These are phyloP conservation scores for Cynopterus brachyotis DNA, from an alignment of 2,113 vertebrate genomes.

Conservation along the genomic window DNA sequence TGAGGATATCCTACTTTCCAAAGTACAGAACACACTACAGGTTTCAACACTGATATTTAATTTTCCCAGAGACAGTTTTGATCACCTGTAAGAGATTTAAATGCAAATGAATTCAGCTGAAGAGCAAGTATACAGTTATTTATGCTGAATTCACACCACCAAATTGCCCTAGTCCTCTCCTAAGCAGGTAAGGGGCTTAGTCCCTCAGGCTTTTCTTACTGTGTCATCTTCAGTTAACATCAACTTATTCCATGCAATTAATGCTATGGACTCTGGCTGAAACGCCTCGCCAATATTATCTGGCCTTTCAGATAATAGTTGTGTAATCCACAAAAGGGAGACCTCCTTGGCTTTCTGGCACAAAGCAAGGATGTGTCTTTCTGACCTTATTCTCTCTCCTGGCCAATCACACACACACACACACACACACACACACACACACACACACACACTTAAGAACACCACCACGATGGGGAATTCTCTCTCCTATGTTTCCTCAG, in stretches of 20 bases:
- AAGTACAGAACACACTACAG: background rate
- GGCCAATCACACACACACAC: background rate
- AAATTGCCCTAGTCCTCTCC: background rate
- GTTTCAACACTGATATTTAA: background rate
- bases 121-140: conserved; percentile 41
- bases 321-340: background rate
- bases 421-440: background rate
- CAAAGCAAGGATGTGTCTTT: background rate
- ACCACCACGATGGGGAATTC: background rate
- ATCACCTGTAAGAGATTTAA: conserved; percentile 39
- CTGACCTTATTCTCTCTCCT: background rate
- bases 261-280: background rate
- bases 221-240: conserved; percentile 46
- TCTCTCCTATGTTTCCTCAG: background rate
- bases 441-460: background rate
- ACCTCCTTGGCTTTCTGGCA: background rate
- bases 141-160: background rate
- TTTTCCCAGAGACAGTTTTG: conserved; percentile 23
- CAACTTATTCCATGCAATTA: conserved; percentile 36
- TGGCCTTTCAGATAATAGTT: background rate
- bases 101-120: conserved; percentile 47
- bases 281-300: background rate
- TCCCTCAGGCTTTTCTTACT: conserved; percentile 25
- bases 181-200: background rate
- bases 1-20: conserved; percentile 11